Base-by-base conservation (phyloP, 2,797 vertebrate genomes). In the Arctocebus calabarensis region DNA sequence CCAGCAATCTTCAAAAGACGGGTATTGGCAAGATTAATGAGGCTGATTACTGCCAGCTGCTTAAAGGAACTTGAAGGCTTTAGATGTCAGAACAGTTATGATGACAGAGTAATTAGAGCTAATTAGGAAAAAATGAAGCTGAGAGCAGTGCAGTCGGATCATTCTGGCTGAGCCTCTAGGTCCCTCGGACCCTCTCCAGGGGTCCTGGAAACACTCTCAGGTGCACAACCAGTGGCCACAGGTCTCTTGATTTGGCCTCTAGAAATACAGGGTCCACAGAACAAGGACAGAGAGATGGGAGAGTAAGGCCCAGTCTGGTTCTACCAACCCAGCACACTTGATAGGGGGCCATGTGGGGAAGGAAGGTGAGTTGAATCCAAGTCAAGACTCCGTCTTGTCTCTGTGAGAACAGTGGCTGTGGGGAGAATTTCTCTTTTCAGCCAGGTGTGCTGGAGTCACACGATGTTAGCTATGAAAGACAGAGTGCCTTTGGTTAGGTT, bases 61-160 rank as follows among this genome's bases (percentile, higher is more conserved):
- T 95, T 83, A 66, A 94, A 96, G 84, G 90, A 90, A 93, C 92
- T 59, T 85, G 61, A 91, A 94, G 94, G 34, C 84, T 89, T 95
- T 93, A 16, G 7, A 90, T 95, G 90, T 96, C 96, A 93, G 94
- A 93, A 70, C 84, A 40, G 91, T 94, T 93, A 88, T 86, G 95
- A 95, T 93, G 94, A 97, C 92, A 95, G 94, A 95, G 95, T 89
- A 93, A 94, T 97, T 96, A 97, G 94, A 97, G 90, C 87, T 96
- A 95, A 97, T 97, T 97, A 96, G 94, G 96, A 92, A 94, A 97
- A 93, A 95, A 93, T 17, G 79, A 94, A 88, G 81, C 95, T 71
- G 77, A 92, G 94, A 91, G 62, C 32, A 19, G 43, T 17, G 11
- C 32, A 14, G 27, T 84, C 1, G 22, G 81, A 66, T 94, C 71